phyloP scores from a whole-genome alignment of 1,140 invertebrate genomes.

The Atta cephalotes region DNA sequence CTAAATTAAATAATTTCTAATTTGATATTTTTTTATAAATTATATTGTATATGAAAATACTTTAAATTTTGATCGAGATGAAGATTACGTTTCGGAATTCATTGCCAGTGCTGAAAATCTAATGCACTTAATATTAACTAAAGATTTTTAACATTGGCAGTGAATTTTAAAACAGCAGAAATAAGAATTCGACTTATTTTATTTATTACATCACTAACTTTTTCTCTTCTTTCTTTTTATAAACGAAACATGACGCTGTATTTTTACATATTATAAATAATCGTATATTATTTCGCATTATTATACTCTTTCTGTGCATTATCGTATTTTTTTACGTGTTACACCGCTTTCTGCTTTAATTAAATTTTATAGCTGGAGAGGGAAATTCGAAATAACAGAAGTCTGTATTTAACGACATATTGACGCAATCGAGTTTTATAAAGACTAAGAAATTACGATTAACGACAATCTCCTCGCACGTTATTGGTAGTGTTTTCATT shows the following conservation, averaged over 20 bases:
- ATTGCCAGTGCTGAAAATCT: too few relatives aligned
- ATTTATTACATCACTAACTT: neutral
- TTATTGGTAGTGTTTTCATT: slow-evolving; percentile 60
- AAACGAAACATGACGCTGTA: neutral
- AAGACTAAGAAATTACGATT: slow-evolving; percentile 35
- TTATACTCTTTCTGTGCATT: neutral
- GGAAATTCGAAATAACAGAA: neutral
- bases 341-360: neutral
- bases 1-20: neutral
- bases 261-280: neutral
- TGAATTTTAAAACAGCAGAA: neutral
- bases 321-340: neutral
- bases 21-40: neutral
- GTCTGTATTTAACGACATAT: neutral
- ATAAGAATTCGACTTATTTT: neutral
- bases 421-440: slow-evolving; percentile 2
- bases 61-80: neutral
- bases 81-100: too few relatives aligned
- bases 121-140: too few relatives aligned
- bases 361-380: neutral
- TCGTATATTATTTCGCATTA: neutral
- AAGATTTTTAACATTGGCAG: too few relatives aligned
- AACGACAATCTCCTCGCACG: neutral
- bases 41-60: neutral
- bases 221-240: neutral